A percentile compares a stretch with the other conserved stretches of the same genome.
phyloP scores from a whole-genome alignment of 2,113 vertebrate genomes.

The Anarhynchus alexandrinus region DNA sequence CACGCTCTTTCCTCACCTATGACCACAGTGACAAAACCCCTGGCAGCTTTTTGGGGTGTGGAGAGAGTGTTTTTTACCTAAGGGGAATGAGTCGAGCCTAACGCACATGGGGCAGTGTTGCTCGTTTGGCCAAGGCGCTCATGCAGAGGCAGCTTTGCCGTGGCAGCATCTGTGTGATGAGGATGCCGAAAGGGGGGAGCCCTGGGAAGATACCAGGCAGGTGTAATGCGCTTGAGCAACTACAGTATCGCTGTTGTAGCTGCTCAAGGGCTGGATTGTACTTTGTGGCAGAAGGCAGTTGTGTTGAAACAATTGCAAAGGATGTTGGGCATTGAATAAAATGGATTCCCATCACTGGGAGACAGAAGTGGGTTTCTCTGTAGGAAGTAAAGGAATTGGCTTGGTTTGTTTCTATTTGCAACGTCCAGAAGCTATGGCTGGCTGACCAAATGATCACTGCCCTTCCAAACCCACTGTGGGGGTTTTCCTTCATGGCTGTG shows the following conservation, averaged over 20 bases:
- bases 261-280: neutral
- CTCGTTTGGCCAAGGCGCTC: neutral
- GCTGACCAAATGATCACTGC: neutral
- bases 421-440: neutral
- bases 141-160: neutral
- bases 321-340: neutral
- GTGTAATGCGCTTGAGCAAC: neutral
- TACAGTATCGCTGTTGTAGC: neutral
- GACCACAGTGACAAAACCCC: too few species aligned
- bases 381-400: neutral
- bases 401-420: neutral
- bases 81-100: neutral
- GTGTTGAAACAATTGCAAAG: neutral
- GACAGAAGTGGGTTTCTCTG: neutral
- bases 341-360: neutral
- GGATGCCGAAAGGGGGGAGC: neutral
- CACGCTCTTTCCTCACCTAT: neutral
- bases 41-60: neutral
- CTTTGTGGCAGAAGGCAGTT: neutral
- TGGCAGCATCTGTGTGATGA: neutral
- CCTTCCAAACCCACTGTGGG: neutral
- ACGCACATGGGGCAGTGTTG: neutral
- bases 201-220: too few species aligned
- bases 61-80: neutral
- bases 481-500: neutral